phyloP scores from a whole-genome alignment of 2,113 vertebrate genomes.

The Mus spicilegus region DNA sequence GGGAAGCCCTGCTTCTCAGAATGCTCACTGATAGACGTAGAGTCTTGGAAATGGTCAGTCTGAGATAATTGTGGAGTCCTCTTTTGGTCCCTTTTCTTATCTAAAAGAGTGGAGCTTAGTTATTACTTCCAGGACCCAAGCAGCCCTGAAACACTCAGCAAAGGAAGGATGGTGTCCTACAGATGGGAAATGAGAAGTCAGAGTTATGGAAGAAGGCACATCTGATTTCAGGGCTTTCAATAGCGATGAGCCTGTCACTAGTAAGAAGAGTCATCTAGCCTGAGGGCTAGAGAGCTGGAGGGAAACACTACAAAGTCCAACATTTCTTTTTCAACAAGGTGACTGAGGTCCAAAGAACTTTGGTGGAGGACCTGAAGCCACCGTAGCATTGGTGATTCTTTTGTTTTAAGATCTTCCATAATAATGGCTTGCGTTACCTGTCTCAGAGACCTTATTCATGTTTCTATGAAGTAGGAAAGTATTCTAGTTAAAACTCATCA shows the following conservation, averaged over 20 bases:
- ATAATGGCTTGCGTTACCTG: neutral
- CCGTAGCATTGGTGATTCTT: neutral
- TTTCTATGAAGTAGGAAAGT: neutral
- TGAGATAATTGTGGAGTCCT: slow-evolving; percentile 42
- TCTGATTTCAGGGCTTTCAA: neutral
- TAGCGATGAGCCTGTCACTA: neutral
- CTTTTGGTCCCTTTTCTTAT: slow-evolving; percentile 25
- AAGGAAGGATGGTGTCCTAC: neutral
- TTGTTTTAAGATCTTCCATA: no score
- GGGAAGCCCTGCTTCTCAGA: slow-evolving; percentile 52
- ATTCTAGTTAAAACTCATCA: slow-evolving; percentile 16
- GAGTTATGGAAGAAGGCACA: neutral
- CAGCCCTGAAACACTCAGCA: neutral
- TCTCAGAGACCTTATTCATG: neutral
- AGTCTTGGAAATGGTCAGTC: slow-evolving; percentile 51
- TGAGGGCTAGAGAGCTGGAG: neutral
- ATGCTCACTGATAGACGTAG: slow-evolving; percentile 15
- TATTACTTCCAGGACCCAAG: neutral
- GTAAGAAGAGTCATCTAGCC: neutral
- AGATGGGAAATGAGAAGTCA: neutral
- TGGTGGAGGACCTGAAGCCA: neutral
- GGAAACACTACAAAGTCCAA: neutral
- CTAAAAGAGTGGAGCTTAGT: slow-evolving; percentile 22
- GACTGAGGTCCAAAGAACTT: neutral
- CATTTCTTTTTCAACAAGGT: neutral